Base-by-base conservation (phyloP, 2,113 vertebrate species). In the Herpailurus yagouaroundi region DNA sequence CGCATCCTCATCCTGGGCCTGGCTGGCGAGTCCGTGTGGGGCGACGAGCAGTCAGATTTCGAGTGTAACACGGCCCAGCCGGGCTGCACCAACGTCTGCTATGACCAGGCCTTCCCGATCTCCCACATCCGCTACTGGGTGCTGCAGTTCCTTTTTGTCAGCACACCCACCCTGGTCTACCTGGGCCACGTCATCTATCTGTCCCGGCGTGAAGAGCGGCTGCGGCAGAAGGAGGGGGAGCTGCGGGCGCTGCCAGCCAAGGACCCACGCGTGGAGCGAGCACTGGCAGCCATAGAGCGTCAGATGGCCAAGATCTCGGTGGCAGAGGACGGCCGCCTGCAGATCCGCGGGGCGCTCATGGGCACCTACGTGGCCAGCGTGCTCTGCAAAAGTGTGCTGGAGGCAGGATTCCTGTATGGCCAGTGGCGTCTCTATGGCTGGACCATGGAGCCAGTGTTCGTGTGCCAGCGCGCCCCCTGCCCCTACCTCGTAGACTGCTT, bases 101-200 rank as follows among this genome's bases (percentile, higher is more conserved):
- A 99, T 0, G 99, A 99, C 98, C 99, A 98, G 96, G 99, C 99
- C 82, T 99, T 99, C 98, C 99, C 99, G 95, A 99, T 99, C 98
- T 99, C 99, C 86, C 99, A 99, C 98, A 99, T 99, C 97, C 99
- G 99, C 86, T 99, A 99, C 99, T 99, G 99, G 98, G 99, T 99
- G 96, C 99, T 99, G n/a, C 99, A 99, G 95, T 99, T 99, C 97
- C 99, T 99, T 97, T 99, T 99, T 0, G 99, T 99, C 98, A 99
- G 99, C 97, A 99, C 99, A 0, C 99, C 99, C 0, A 99, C 99
- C 71, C 98, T 99, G 83, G 98, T 99, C 97, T 99, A 99, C 97
- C 99, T 99, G n/a, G 99, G 99, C 94, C 99, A 99, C 0, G 99
- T 99, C 95, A 99, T 99, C 50, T 98, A 99, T 83, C 98, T 98